Evolutionary conservation across 2,113 vertebrate genomes (phyloP), one percentile per base, ranked within the genome.

Genomic region (Pipa parva): DNA sequence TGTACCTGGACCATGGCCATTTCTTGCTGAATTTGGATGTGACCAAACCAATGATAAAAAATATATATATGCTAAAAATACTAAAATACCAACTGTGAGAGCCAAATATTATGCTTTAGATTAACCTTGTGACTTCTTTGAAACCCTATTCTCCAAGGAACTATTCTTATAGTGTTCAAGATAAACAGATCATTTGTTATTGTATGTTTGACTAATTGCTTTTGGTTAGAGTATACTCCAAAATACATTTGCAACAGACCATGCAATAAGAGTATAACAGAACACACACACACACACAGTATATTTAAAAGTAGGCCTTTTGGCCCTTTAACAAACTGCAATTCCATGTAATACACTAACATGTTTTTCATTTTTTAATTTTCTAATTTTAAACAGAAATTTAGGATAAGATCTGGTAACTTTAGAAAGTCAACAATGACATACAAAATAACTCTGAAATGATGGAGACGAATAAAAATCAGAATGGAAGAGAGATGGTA

Each of bases 111-210:
- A 75, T 78, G 78, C 76, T 81, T 84, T 73, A 79, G 66, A 84
- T 83, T 81, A 80, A 83, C 78, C 77, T 71, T 74, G 71, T 73
- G 78, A 81, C 81, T 77, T 75, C 57, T 61, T 39, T 65, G 71
- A 70, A 76, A 74, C 72, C 10, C 60, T 49, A 20, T 71, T 77
- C 76, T 74, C 75, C 71, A 51, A 81, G 74, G 79, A 80, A 76
- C 71, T 71, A 64, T 80, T 76, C 76, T 51, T 73, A 52, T 31
- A 75, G 75, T 71, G 75, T 78, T 72, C 77, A 81, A 77, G 74
- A 80, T 82, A 83, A 81, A 83, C 77, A 80, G 5, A 72, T 33
- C 20, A 70, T 59, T 79, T 73, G 77, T 79, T 78, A 80, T 46
- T 73, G 75, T 73, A 77, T 77, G 75, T 37, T 71, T 68, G 67